phyloP scores from a whole-genome alignment of 2,888 invertebrate species.

The Drosophila helvetica region DNA sequence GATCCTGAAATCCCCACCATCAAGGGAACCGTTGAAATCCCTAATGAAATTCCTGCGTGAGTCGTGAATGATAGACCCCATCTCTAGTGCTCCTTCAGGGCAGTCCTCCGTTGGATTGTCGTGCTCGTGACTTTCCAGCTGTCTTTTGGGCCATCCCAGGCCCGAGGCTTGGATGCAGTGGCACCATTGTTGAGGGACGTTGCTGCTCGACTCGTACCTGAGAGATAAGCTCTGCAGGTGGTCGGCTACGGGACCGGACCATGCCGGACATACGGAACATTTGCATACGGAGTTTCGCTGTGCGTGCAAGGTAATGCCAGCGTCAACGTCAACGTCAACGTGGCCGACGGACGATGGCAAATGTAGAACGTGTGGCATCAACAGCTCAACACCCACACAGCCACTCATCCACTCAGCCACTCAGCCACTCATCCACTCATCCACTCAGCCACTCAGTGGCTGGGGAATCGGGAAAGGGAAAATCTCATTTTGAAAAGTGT shows the following conservation, averaged over 20 bases:
- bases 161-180: constrained; percentile 11
- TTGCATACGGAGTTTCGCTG: constrained; percentile 65
- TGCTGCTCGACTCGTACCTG: constrained; percentile 19
- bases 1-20: background rate
- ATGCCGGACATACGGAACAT: constrained; percentile 34
- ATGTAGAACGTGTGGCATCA: constrained; percentile 3
- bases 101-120: background rate
- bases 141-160: constrained; percentile 2
- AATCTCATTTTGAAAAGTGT: constrained; percentile 48
- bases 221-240: constrained; percentile 59
- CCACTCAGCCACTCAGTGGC: constrained; percentile 2
- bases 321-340: constrained; percentile 18
- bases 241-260: constrained; percentile 7
- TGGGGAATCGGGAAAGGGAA: background rate
- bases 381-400: background rate
- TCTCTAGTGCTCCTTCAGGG: background rate
- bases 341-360: constrained; percentile 7
- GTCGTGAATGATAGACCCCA: too few species aligned
- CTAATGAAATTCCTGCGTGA: background rate
- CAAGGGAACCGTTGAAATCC: too few species aligned
- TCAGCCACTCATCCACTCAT: background rate
- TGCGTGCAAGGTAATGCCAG: constrained; percentile 54
- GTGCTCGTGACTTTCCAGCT: constrained; percentile 20
- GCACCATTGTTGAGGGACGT: constrained; percentile 33
- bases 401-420: background rate